A percentile compares a stretch with the other conserved stretches of the same genome.
Conservation (phyloP, 2,888 invertebrate species). For the Punctoribates punctum region DNA sequence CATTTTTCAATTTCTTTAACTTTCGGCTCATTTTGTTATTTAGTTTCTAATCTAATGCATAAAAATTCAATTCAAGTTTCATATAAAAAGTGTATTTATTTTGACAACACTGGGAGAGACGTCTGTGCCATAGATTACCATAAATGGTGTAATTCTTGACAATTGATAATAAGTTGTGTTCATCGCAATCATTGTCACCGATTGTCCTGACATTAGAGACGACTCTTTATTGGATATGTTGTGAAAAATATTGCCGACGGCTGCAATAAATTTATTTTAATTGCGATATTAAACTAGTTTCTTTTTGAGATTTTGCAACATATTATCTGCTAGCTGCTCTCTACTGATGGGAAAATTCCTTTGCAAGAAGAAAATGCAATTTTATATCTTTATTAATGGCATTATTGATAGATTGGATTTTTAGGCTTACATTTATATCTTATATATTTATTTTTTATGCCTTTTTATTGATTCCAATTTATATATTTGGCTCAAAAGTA, state of each 20-base stretch:
- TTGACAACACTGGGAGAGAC: too few species aligned
- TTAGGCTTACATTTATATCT: not conserved
- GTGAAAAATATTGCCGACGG: not conserved
- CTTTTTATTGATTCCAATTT: not conserved
- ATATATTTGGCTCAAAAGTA: not conserved
- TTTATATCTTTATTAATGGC: slow-evolving; percentile 31
- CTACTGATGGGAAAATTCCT: slow-evolving; percentile 13
- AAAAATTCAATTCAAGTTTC: not conserved
- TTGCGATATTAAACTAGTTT: slow-evolving; percentile 31
- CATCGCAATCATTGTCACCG: slow-evolving; percentile 3
- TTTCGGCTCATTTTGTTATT: not conserved
- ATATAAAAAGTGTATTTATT: too few species aligned
- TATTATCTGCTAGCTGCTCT: not conserved
- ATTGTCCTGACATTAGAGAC: not conserved
- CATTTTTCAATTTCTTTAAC: not conserved
- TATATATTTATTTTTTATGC: not conserved
- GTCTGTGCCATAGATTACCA: not conserved
- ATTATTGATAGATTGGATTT: slow-evolving; percentile 14
- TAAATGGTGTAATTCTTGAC: not conserved
- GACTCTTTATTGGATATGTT: slow-evolving; percentile 5
- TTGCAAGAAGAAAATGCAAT: not conserved
- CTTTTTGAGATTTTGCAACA: not conserved
- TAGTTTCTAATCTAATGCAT: not conserved
- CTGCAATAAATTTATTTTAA: slow-evolving; percentile 28
- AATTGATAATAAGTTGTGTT: not conserved